Base-by-base conservation (phyloP, 2,113 vertebrate species). In the Microtus ochrogaster region DNA sequence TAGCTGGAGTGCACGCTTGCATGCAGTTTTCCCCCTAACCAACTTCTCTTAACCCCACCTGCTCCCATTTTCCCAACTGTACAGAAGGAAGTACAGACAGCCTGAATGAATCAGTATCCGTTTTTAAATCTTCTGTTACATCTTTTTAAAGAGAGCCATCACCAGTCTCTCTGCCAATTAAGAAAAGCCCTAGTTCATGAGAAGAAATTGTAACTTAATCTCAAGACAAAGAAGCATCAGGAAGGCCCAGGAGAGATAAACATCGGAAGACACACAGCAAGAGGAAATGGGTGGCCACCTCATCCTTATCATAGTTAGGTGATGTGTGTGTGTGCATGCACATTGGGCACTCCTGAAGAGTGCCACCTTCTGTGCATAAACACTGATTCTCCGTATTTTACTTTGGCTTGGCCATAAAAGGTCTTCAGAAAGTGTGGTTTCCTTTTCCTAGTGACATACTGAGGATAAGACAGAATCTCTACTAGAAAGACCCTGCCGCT, bases 361-460 rank as follows among this genome's bases (percentile, higher is more conserved):
- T 47, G 65, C 26, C 39, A 81, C 24, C 10, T 4, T 73, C 63
- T 30, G 47, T 52, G 36, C 83, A 61, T 89, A 94, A 30, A 47
- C 14, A 44, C 33, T 72, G 17, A 7, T 41, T 65, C 28, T 78
- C 33, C 24, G 41, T 86, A 91, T 83, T 70, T 65, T 91, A 85
- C 89, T 77, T 82, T 65, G 44, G 16, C 1, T 0, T 55, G 47
- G 76, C 77, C 55, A 77, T 22, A 11, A 49, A 77, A 94, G 61
- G 47, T 90, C 92, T 93, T 72, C 11, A 0, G 84, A 85, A 89
- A 92, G 28, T 44, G 12, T 76, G 26, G 94, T 97, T 97, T 89
- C 90, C 94, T 96, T 97, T 98, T 97, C 97, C 68, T 86, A 93
- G 93, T 94, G 63, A 97, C 94, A 94, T 97, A 96, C 97, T 96